phyloP scores from a whole-genome alignment of 1,140 invertebrate genomes.

The Druon quercuslanigerum region DNA sequence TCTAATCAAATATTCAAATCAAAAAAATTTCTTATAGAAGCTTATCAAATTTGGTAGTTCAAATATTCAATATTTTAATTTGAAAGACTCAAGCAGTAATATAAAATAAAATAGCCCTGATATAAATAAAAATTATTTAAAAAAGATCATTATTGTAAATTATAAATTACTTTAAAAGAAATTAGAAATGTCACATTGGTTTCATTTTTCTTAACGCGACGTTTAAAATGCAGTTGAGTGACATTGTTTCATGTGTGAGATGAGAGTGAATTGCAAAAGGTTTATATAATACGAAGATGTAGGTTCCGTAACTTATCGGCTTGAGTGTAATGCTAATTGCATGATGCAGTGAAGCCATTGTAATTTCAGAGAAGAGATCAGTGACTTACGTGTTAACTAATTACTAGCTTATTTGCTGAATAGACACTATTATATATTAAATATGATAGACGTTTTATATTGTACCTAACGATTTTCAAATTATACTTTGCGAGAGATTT shows the following conservation, averaged over 20 bases:
- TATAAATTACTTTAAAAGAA: background rate
- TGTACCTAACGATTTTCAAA: too few relatives aligned
- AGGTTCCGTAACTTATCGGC: conserved; percentile 8
- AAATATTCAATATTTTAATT: too few relatives aligned
- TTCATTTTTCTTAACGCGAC: background rate
- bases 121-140: too few relatives aligned
- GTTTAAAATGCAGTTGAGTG: background rate
- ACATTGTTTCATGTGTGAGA: conserved; percentile 13
- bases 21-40: too few relatives aligned
- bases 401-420: background rate
- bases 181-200: background rate
- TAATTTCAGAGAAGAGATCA: background rate
- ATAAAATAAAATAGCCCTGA: too few relatives aligned
- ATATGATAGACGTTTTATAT: background rate
- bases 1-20: too few relatives aligned
- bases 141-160: too few relatives aligned
- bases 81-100: too few relatives aligned
- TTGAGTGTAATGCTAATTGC: conserved; percentile 16
- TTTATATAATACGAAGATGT: background rate
- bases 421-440: background rate
- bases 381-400: conserved; percentile 22
- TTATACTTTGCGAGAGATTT: too few relatives aligned
- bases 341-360: conserved; percentile 2
- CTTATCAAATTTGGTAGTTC: too few relatives aligned
- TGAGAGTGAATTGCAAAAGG: conserved; percentile 7